Evolutionary conservation across 2,888 invertebrate genomes (phyloP).

Genomic region (Seira ritae): DNA sequence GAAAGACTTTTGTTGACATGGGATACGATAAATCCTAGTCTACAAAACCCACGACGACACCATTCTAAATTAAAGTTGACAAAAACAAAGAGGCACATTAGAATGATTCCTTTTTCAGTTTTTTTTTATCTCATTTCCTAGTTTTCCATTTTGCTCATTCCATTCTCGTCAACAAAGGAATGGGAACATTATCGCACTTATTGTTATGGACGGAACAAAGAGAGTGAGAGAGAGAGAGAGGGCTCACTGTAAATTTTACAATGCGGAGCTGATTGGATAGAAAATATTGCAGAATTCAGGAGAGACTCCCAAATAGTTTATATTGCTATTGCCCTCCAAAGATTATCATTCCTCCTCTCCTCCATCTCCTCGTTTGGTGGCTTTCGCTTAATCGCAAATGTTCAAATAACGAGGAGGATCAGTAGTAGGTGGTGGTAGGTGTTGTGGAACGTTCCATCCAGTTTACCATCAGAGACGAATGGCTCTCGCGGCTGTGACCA

Average conservation of each 20-base stretch:
- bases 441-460: background rate
- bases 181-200: conserved; percentile 42
- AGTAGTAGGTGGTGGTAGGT: background rate
- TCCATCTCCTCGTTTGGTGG: no score
- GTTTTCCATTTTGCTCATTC: conserved; percentile 36
- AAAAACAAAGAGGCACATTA: conserved; percentile 58
- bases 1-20: conserved; percentile 34
- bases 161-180: conserved; percentile 41
- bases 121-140: conserved; percentile 26
- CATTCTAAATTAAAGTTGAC: conserved; percentile 65
- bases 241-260: conserved; percentile 35
- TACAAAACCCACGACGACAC: conserved; percentile 57
- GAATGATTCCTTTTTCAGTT: conserved; percentile 46
- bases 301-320: conserved; percentile 28
- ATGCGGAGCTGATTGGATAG: conserved; percentile 36
- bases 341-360: no score
- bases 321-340: conserved; percentile 22
- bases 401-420: no score
- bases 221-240: background rate
- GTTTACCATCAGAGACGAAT: conserved; percentile 56
- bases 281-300: conserved; percentile 47
- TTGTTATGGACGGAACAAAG: conserved; percentile 38
- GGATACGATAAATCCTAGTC: conserved; percentile 56
- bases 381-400: no score
- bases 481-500: conserved; percentile 55